Percentiles rank a stretch among this genome's conserved stretches.
phyloP scores from a whole-genome alignment of 2,888 invertebrate genomes.

The Calameuta filiformis region DNA sequence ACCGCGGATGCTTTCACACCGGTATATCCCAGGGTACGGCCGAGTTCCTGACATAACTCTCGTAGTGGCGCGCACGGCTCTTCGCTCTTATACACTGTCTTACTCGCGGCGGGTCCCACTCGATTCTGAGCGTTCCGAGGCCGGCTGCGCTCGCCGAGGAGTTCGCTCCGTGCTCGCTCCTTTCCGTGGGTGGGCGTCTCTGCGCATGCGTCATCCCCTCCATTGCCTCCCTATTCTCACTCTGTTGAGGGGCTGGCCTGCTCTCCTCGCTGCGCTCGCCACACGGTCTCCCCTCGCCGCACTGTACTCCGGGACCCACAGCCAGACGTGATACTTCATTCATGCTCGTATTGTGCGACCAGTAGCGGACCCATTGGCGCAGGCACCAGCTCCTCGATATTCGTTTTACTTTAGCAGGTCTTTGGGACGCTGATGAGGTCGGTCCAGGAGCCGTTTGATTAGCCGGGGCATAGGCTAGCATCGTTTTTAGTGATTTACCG shows the following conservation, averaged over 20 bases:
- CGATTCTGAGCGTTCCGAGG: conserved; percentile 14
- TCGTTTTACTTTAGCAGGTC: background rate
- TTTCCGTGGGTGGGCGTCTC: conserved; percentile 34
- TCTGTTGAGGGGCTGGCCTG: conserved; percentile 3
- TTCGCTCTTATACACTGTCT: conserved; percentile 2
- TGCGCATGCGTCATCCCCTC: conserved; percentile 32
- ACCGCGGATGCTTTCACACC: conserved; percentile 2
- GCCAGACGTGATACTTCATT: conserved; percentile 64
- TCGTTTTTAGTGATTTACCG: background rate
- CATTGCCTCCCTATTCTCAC: conserved; percentile 21
- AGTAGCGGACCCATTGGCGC: conserved; percentile 38
- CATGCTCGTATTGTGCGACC: conserved; percentile 61
- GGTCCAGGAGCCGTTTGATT: background rate
- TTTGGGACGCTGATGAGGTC: background rate
- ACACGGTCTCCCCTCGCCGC: conserved; percentile 19
- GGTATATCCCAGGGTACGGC: background rate
- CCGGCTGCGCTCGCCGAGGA: conserved; percentile 44
- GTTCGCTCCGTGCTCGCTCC: conserved; percentile 39
- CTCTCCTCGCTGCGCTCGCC: conserved; percentile 13
- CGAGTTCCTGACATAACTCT: conserved; percentile 8
- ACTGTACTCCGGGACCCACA: conserved; percentile 33
- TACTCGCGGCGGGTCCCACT: conserved; percentile 4
- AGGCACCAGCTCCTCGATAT: conserved; percentile 26
- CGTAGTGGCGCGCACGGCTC: conserved; percentile 3
- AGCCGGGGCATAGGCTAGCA: background rate